phyloP scores from a whole-genome alignment of 2,113 vertebrate species.

The Salvelinus alpinus region DNA sequence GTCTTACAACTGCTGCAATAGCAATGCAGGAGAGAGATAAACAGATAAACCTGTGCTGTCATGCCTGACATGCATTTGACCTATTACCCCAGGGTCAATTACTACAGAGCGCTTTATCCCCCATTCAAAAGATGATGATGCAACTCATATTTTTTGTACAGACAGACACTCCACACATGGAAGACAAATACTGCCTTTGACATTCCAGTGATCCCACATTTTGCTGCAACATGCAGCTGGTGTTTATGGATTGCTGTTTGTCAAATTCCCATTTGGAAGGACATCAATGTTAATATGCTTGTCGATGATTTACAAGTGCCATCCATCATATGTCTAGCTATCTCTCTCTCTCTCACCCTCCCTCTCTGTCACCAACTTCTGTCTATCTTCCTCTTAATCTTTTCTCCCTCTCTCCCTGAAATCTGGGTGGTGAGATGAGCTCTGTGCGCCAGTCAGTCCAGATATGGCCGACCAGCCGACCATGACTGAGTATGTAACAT shows the following conservation, averaged over 20 bases:
- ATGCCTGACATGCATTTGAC: conserved; percentile 8
- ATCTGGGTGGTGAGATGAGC: background rate
- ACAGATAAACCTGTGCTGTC: conserved; percentile 33
- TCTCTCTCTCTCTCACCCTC: background rate
- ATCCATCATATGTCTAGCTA: background rate
- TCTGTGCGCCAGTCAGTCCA: background rate
- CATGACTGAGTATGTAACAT: background rate
- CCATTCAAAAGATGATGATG: no score
- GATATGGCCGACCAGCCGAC: background rate
- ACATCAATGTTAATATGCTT: background rate
- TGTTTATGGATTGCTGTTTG: background rate
- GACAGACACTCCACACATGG: no score
- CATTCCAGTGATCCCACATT: no score
- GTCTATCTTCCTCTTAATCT: background rate
- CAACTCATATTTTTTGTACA: no score
- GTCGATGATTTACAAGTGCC: background rate
- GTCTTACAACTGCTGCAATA: background rate
- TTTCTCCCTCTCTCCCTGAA: background rate
- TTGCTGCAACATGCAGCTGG: background rate
- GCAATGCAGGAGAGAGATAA: background rate
- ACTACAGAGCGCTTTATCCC: conserved; percentile 33
- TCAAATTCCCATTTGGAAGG: background rate
- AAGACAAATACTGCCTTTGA: no score
- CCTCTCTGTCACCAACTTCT: no score
- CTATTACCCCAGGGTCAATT: background rate